Base-by-base conservation (phyloP, 2,113 vertebrate genomes). In the Macaca mulatta region DNA sequence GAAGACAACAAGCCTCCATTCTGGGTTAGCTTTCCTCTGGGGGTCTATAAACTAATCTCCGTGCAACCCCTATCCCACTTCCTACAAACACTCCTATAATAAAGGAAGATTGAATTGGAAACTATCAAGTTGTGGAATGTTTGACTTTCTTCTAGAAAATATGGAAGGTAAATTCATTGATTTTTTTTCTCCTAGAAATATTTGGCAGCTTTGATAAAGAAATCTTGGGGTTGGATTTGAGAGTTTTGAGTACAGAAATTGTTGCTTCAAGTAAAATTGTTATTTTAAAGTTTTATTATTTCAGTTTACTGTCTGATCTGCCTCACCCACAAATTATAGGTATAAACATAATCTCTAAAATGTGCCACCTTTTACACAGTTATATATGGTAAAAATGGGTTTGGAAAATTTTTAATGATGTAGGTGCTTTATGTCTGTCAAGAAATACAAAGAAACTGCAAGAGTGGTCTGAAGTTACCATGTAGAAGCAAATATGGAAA, bases 81-180 rank as follows among this genome's bases (percentile, higher is more conserved):
- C 45, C 79, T 32, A 70, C 38, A 90, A 18, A 78, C 17, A 67
- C 38, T 86, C n/a, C 88, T 82, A 30, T 6, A 48, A 90, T 52
- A 20, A 80, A 96, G 35, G 64, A 87, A 93, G 30, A 74, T 84
- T 69, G 0, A 2, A 57, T 88, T 30, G 43, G 64, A 88, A 93
- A 90, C 20, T 82, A 40, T 83, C 85, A 93, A 89, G 32, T 74
- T 93, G 61, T 3, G 32, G 75, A 85, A 89, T 88, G 84, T 90
- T 98, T 98, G 93, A 95, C 87, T 98, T 97, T 74, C 38, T 43
- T 27, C 93, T 38, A 48, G 78, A 84, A 80, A 97, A 81, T 48
- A 96, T 87, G 84, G 94, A 97, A 98, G 97, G 95, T 97, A 98
- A 98, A 98, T 86, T 81, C 57, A 55, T 59, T 52, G 16, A n/a